Conservation (phyloP, 2,888 invertebrate species). For the Pollenia griseotomentosa region DNA sequence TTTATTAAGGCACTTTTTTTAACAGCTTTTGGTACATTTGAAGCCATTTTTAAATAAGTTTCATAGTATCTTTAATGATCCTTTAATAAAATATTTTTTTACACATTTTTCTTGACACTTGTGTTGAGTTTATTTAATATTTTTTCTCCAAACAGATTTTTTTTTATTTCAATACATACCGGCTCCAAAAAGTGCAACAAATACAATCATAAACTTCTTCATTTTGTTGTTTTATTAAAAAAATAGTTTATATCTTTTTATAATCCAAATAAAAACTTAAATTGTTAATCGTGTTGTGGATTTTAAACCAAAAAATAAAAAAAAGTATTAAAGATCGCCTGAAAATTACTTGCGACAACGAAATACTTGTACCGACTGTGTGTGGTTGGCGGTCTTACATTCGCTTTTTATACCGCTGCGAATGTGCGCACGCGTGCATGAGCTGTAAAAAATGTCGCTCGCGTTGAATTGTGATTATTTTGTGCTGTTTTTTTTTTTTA, state of each 20-base stretch:
- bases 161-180: slow-evolving; percentile 86
- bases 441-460: slow-evolving; percentile 75
- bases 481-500: slow-evolving; percentile 46
- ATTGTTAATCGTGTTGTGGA: slow-evolving; percentile 36
- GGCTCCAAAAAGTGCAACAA: slow-evolving; percentile 88
- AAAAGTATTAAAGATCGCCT: slow-evolving; percentile 65
- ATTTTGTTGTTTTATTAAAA: slow-evolving; percentile 77
- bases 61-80: slow-evolving; percentile 32
- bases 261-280: slow-evolving; percentile 56
- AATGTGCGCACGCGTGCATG: slow-evolving; percentile 81
- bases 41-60: slow-evolving; percentile 14
- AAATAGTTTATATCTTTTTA: slow-evolving; percentile 65
- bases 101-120: slow-evolving; percentile 55
- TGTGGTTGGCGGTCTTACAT: slow-evolving; percentile 84
- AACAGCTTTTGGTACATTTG: slow-evolving; percentile 5
- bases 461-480: slow-evolving; percentile 74
- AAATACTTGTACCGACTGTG: slow-evolving; percentile 84
- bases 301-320: slow-evolving; percentile 55
- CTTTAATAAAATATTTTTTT: slow-evolving; percentile 33
- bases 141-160: slow-evolving; percentile 40
- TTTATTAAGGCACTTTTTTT: not conserved
- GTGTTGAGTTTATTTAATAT: slow-evolving; percentile 41
- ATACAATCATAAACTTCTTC: slow-evolving; percentile 85
- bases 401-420: slow-evolving; percentile 85
- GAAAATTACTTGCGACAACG: slow-evolving; percentile 74